A percentile compares a stretch with the other conserved stretches of the same genome.
Conservation (phyloP, 2,113 vertebrate genomes). For the Oncorhynchus keta region DNA sequence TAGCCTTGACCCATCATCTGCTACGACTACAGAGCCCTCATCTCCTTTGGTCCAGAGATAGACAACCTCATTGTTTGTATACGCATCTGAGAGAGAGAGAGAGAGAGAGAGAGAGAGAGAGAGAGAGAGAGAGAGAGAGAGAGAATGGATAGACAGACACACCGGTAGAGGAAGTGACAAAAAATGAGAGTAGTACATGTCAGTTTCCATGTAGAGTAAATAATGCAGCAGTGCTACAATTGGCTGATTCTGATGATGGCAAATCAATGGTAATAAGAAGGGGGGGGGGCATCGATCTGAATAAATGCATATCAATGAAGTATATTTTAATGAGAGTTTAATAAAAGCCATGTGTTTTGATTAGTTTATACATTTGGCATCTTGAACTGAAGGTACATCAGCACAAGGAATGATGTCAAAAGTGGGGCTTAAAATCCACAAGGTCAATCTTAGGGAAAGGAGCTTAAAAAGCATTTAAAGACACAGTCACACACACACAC, state of each 20-base stretch:
- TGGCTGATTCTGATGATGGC: not conserved
- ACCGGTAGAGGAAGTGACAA: constrained; percentile 6
- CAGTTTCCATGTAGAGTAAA: not conserved
- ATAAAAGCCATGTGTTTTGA: constrained; percentile 20
- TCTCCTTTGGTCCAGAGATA: constrained; percentile 95
- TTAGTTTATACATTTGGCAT: constrained; percentile 10
- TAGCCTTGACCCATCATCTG: constrained; percentile 91
- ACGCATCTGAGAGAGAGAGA: constrained; percentile 81
- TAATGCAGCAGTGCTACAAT: not conserved
- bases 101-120: not conserved
- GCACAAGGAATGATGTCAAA: not conserved
- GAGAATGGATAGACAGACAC: not conserved
- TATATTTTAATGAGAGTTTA: constrained; percentile 19
- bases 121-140: not conserved
- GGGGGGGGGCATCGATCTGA: not conserved
- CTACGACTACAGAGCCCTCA: constrained; percentile 89
- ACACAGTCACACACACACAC: no score
- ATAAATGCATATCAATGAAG: constrained; percentile 27
- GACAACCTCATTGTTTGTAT: constrained; percentile 95
- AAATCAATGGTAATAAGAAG: not conserved
- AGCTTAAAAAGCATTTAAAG: not conserved
- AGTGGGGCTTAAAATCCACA: constrained; percentile 6
- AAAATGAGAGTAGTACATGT: not conserved
- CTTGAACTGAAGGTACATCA: constrained; percentile 11
- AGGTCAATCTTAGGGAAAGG: not conserved